A percentile compares a stretch with the other conserved stretches of the same genome.
phyloP scores from a whole-genome alignment of 1,140 invertebrate genomes.

The Achatina immaculata region DNA sequence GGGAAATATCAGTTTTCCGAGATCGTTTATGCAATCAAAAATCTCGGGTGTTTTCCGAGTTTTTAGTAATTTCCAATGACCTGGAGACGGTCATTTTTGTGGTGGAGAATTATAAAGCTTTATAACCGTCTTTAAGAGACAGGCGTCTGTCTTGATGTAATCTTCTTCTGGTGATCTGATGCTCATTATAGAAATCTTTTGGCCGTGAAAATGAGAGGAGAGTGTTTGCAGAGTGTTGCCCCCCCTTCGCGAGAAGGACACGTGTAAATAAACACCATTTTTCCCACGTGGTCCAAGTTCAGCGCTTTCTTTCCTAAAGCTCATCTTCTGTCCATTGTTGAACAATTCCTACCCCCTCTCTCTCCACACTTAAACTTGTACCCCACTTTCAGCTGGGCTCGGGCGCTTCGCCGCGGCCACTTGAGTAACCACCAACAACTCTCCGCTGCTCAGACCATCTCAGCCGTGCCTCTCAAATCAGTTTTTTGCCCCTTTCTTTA shows the following conservation, averaged over 20 bases:
- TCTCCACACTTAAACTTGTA: not conserved
- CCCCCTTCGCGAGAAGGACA: not conserved
- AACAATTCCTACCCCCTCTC: not conserved
- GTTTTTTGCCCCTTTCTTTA: no score
- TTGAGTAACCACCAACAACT: slow-evolving; percentile 9
- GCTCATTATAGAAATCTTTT: slow-evolving; percentile 23
- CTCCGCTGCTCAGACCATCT: not conserved
- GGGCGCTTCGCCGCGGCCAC: not conserved
- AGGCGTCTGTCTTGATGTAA: not conserved
- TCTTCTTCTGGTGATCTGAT: not conserved
- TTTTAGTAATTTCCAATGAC: not conserved
- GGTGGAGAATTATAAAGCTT: not conserved
- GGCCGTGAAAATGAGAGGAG: not conserved
- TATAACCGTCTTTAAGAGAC: not conserved
- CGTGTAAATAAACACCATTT: slow-evolving; percentile 17
- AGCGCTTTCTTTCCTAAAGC: not conserved
- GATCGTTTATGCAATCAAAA: not conserved
- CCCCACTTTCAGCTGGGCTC: not conserved
- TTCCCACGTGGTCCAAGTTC: slow-evolving; percentile 22
- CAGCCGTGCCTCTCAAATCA: not conserved
- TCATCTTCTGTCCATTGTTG: not conserved
- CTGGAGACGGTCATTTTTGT: not conserved
- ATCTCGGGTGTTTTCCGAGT: not conserved
- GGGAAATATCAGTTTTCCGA: not conserved
- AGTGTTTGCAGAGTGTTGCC: slow-evolving; percentile 15